A percentile compares a stretch with the other conserved stretches of the same genome.
Evolutionary conservation across 2,888 invertebrate genomes (phyloP).

Genomic region (Pachycephus smyrnensis): DNA sequence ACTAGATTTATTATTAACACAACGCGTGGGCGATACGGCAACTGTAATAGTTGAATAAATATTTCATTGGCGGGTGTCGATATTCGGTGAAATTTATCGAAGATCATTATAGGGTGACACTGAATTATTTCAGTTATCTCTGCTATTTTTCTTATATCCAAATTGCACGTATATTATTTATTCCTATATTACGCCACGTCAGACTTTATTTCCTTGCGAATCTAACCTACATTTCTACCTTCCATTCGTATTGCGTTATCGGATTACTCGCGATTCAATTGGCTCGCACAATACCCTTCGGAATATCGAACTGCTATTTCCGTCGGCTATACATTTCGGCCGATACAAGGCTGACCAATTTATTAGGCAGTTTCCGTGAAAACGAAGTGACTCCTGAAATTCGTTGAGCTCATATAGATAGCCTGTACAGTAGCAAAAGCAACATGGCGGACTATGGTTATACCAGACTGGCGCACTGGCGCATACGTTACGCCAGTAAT

Average conservation of each 20-base stretch:
- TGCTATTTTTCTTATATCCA: not conserved
- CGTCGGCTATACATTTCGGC: not conserved
- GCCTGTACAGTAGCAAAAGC: not conserved
- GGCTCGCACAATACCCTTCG: not conserved
- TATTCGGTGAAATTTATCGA: not conserved
- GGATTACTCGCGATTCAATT: not conserved
- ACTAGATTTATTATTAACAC: not conserved
- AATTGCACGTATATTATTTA: not conserved
- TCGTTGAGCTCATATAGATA: not conserved
- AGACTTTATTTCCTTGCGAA: not conserved
- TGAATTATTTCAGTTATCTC: not conserved
- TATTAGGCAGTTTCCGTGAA: not conserved
- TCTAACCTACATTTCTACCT: not conserved
- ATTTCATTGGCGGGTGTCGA: not conserved
- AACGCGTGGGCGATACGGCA: not conserved
- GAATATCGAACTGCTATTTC: not conserved
- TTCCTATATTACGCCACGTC: not conserved
- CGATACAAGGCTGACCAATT: not conserved
- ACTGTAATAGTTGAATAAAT: not conserved
- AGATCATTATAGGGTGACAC: not conserved
- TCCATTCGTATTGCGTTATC: not conserved
- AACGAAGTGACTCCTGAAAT: not conserved
- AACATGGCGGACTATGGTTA: not conserved
- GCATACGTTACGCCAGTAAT: not conserved
- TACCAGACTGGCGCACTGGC: not conserved